Evolutionary conservation across 2,888 invertebrate genomes (phyloP).

Genomic region (Amiota communis): DNA sequence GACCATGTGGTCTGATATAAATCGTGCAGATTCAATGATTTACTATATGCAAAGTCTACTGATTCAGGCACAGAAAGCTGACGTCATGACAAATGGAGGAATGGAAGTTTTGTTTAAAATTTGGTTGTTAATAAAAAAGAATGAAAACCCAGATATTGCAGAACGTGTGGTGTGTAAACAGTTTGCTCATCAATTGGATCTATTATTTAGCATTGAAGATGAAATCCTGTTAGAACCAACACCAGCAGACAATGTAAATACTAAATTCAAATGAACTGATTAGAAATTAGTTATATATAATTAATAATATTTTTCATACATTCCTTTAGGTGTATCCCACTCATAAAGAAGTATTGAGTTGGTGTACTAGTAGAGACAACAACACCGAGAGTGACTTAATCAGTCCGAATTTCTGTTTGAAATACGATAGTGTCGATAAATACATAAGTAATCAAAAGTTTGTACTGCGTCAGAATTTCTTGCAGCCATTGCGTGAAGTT

Average conservation of each 20-base stretch:
- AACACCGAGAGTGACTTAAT: neutral
- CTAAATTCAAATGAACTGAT: neutral
- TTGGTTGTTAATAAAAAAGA: conserved; percentile 41
- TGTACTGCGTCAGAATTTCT: conserved; percentile 85
- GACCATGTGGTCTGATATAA: conserved; percentile 49
- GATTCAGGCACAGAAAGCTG: conserved; percentile 42
- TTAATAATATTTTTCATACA: conserved; percentile 1
- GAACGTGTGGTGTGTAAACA: conserved; percentile 39
- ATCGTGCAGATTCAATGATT: conserved; percentile 47
- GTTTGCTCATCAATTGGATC: conserved; percentile 35
- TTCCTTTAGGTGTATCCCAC: conserved; percentile 74
- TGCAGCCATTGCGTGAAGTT: conserved; percentile 79
- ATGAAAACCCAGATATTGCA: conserved; percentile 35
- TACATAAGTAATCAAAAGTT: conserved; percentile 87
- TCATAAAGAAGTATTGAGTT: conserved; percentile 70
- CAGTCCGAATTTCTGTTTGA: neutral
- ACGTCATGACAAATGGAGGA: conserved; percentile 33
- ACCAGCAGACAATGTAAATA: conserved; percentile 23
- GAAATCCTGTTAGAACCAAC: conserved; percentile 27
- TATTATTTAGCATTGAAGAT: conserved; percentile 37
- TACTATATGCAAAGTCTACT: conserved; percentile 48
- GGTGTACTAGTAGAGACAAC: conserved; percentile 72
- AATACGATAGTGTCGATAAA: conserved; percentile 77
- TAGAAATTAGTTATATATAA: neutral
- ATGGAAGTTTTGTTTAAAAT: conserved; percentile 46